These are phyloP conservation scores for Brenthis daphne DNA, from an alignment of 2,888 invertebrate species.

Conservation along the genomic window DNA sequence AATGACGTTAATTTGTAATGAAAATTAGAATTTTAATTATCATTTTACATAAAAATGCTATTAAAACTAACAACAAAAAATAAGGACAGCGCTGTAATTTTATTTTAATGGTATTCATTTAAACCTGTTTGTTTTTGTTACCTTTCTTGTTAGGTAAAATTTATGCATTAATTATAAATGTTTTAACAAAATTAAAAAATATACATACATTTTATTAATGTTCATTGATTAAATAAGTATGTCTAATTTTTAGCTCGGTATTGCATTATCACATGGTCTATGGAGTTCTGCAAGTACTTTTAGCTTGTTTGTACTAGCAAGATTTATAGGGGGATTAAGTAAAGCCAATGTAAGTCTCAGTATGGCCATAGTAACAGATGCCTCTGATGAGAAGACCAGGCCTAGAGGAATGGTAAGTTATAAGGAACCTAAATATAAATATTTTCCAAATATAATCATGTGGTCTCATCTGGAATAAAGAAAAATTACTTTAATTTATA, in stretches of 20 bases:
- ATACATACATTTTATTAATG: not conserved
- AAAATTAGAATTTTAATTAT: not conserved
- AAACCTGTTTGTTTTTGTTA: too few relatives aligned
- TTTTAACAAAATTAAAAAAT: too few relatives aligned
- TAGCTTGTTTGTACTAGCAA: conserved; percentile 93
- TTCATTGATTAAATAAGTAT: not conserved
- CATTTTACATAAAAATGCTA: not conserved
- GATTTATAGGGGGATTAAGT: conserved; percentile 96
- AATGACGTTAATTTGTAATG: not conserved
- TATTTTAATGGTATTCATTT: not conserved
- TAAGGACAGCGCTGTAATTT: not conserved
- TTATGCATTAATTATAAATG: too few relatives aligned
- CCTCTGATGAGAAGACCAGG: conserved; percentile 90
- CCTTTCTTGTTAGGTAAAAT: too few relatives aligned
- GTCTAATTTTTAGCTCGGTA: conserved; percentile 86
- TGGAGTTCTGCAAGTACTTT: conserved; percentile 96
- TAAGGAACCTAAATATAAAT: not conserved
- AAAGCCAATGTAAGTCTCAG: conserved; percentile 98
- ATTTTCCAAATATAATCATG: too few relatives aligned
- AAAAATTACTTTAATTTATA: too few relatives aligned
- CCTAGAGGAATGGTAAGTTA: conserved; percentile 94
- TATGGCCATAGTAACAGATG: conserved; percentile 97
- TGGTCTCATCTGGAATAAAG: too few relatives aligned
- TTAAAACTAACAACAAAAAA: not conserved
- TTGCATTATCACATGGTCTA: conserved; percentile 91